These are phyloP conservation scores for Microcebus murinus DNA, from an alignment of 2,113 vertebrate species.

Conservation along the genomic window DNA sequence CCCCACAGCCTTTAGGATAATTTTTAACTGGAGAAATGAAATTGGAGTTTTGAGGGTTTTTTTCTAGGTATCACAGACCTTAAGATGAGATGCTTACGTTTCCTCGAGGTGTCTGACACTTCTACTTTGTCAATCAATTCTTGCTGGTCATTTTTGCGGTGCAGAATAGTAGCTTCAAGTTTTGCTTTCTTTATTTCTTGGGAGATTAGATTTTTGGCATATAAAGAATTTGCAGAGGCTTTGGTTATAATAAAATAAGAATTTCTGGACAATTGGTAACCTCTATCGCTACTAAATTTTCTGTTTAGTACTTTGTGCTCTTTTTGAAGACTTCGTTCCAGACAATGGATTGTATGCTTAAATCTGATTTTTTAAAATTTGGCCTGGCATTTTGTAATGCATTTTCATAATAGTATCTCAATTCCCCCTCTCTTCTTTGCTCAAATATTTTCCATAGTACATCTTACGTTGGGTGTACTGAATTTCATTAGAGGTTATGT, in stretches of 20 bases:
- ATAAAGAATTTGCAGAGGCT: not conserved
- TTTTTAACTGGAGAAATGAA: not conserved
- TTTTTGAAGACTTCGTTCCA: not conserved
- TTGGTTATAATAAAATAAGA: not conserved
- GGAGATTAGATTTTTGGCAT: not conserved
- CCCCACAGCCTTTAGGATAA: not conserved
- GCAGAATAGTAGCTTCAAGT: not conserved
- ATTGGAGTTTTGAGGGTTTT: not conserved
- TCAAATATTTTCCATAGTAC: not conserved
- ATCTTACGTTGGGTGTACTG: not conserved
- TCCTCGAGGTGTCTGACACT: not conserved
- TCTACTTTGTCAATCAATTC: not conserved
- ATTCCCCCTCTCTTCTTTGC: not conserved
- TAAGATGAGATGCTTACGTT: not conserved
- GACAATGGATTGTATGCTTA: not conserved
- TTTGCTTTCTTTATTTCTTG: not conserved
- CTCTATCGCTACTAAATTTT: not conserved
- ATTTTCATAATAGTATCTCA: not conserved
- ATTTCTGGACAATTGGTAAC: not conserved
- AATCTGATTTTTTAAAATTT: not conserved
- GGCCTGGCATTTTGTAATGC: not conserved
- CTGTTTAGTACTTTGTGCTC: not conserved
- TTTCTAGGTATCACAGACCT: not conserved
- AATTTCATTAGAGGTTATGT: not conserved
- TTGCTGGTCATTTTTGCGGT: not conserved